Evolutionary conservation across 2,113 vertebrate species (phyloP).

Genomic region (Mionectes macconnelli): DNA sequence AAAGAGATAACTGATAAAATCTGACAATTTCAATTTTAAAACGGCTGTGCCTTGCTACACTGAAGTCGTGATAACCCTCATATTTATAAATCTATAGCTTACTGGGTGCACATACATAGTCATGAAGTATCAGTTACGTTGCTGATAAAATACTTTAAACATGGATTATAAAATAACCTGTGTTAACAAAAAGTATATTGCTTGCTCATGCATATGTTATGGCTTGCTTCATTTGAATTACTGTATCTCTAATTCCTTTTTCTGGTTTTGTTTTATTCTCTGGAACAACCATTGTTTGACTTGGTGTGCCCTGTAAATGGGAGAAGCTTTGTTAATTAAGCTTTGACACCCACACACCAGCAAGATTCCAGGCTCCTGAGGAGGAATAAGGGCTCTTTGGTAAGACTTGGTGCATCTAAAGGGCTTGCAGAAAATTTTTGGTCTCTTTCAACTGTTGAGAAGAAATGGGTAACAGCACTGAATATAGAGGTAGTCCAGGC

Average conservation of each 20-base stretch:
- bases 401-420: not conserved
- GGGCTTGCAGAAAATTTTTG: not conserved
- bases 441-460: not conserved
- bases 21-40: slow-evolving; percentile 69
- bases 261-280: not conserved
- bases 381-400: not conserved
- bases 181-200: slow-evolving; percentile 46
- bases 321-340: not conserved
- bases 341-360: not conserved
- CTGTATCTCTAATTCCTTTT: slow-evolving; percentile 32
- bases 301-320: not conserved
- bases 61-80: slow-evolving; percentile 44
- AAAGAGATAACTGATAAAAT: slow-evolving; percentile 62
- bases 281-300: not conserved
- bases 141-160: slow-evolving; percentile 63
- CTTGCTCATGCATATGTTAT: slow-evolving; percentile 4
- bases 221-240: slow-evolving; percentile 29
- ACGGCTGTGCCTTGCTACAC: slow-evolving; percentile 30
- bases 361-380: not conserved
- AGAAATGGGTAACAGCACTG: not conserved
- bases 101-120: slow-evolving; percentile 47
- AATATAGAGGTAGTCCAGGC: not conserved
- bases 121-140: slow-evolving; percentile 36
- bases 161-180: slow-evolving; percentile 65
- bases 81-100: slow-evolving; percentile 69